Percentiles rank a stretch among this genome's conserved stretches.
These are phyloP conservation scores for Heteromyza rotundicornis DNA, from an alignment of 2,888 invertebrate genomes.

Conservation along the genomic window DNA sequence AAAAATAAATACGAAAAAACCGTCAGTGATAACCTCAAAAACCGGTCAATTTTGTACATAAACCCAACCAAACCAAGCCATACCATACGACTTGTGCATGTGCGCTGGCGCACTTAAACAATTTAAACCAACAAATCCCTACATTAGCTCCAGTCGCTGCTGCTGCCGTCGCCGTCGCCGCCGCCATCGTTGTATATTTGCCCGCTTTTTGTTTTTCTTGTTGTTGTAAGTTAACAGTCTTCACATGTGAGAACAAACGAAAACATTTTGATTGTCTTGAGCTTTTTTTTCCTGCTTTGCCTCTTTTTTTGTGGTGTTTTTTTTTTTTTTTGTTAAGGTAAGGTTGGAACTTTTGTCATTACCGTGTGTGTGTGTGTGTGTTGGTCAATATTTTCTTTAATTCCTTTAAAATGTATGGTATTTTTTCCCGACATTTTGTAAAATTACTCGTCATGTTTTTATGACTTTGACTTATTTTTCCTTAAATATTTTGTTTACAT, in stretches of 20 bases:
- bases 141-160: neutral
- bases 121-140: neutral
- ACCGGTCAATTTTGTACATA: conserved; percentile 18
- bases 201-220: no score
- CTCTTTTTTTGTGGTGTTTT: neutral
- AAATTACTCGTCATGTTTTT: neutral
- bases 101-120: conserved; percentile 4
- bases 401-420: conserved; percentile 8
- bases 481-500: neutral
- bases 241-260: conserved; percentile 9
- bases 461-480: neutral
- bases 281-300: neutral
- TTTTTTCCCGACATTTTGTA: neutral
- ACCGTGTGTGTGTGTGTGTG: neutral
- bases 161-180: neutral
- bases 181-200: neutral
- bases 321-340: neutral
- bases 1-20: conserved; percentile 11
- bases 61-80: neutral
- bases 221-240: neutral
- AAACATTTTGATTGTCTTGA: conserved; percentile 18
- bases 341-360: neutral
- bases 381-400: conserved; percentile 19
- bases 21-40: conserved; percentile 23
- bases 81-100: conserved; percentile 3